These are phyloP conservation scores for Zygogramma bicolorata DNA, from an alignment of 2,888 invertebrate genomes.

Conservation along the genomic window DNA sequence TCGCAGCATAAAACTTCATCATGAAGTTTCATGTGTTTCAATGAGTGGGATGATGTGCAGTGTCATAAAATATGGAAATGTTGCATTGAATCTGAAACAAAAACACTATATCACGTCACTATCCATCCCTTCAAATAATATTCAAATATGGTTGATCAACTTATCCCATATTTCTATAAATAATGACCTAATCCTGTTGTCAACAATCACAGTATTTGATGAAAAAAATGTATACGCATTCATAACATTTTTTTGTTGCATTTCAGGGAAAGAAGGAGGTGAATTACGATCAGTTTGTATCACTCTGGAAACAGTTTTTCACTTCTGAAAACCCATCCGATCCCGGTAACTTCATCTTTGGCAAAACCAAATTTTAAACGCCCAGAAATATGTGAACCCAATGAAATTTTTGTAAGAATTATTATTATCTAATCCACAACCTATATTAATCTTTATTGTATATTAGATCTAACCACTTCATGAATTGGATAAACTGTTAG, in stretches of 20 bases:
- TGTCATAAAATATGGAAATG: no score
- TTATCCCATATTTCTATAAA: no score
- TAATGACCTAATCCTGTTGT: no score
- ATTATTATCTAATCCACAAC: constrained; percentile 25
- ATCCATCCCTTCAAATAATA: no score
- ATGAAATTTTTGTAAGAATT: constrained; percentile 24
- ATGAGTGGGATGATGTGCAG: no score
- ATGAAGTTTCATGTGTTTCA: no score
- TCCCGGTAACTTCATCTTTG: constrained; percentile 92
- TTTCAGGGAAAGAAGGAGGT: constrained; percentile 70
- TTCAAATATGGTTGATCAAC: no score
- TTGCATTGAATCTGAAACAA: no score
- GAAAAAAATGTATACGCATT: no score
- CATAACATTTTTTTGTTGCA: constrained; percentile 11
- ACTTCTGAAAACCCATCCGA: constrained; percentile 85
- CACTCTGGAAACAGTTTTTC: constrained; percentile 92
- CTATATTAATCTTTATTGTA: not conserved
- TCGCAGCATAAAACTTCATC: no score
- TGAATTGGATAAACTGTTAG: not conserved
- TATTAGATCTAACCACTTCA: not conserved
- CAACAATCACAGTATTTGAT: no score
- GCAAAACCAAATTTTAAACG: constrained; percentile 84
- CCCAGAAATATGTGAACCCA: not conserved
- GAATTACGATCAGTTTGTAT: constrained; percentile 84
- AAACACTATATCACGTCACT: no score